These are phyloP conservation scores for Cantharis nigra DNA, from an alignment of 2,888 invertebrate species.

Conservation along the genomic window DNA sequence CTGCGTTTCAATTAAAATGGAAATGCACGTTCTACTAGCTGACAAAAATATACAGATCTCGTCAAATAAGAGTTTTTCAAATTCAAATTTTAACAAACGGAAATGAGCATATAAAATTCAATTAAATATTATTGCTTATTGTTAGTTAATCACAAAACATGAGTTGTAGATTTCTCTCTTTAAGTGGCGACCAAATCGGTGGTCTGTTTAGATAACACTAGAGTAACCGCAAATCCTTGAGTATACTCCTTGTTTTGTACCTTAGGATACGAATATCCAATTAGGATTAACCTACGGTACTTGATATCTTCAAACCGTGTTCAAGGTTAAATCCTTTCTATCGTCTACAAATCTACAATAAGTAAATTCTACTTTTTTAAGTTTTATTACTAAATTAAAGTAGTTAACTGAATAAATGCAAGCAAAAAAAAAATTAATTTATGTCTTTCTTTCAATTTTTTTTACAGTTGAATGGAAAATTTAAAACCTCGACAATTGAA, in stretches of 20 bases:
- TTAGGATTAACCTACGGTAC: conserved; percentile 30
- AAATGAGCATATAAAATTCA: neutral
- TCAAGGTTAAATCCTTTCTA: neutral
- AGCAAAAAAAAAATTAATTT: too few relatives aligned
- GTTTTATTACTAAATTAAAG: too few relatives aligned
- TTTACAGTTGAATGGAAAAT: too few relatives aligned
- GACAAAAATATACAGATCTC: conserved; percentile 13
- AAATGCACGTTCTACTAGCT: conserved; percentile 17
- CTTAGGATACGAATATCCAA: conserved; percentile 30
- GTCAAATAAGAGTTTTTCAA: neutral
- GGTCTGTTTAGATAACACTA: conserved; percentile 28
- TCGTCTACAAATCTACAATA: neutral
- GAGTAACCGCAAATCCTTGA: conserved; percentile 21
- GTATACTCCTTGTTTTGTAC: conserved; percentile 16
- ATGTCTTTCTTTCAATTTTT: too few relatives aligned
- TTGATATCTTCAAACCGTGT: neutral
- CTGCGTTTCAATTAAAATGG: conserved; percentile 30
- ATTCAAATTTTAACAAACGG: neutral
- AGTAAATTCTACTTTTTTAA: too few relatives aligned
- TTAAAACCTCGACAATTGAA: neutral
- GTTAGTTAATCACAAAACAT: conserved; percentile 6
- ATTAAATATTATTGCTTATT: conserved; percentile 4
- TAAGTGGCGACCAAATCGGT: conserved; percentile 19
- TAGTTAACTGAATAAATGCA: too few relatives aligned
- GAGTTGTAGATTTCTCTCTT: conserved; percentile 8